Evolutionary conservation across 2,888 invertebrate genomes (phyloP).

Genomic region (Drosophila koepferae): DNA sequence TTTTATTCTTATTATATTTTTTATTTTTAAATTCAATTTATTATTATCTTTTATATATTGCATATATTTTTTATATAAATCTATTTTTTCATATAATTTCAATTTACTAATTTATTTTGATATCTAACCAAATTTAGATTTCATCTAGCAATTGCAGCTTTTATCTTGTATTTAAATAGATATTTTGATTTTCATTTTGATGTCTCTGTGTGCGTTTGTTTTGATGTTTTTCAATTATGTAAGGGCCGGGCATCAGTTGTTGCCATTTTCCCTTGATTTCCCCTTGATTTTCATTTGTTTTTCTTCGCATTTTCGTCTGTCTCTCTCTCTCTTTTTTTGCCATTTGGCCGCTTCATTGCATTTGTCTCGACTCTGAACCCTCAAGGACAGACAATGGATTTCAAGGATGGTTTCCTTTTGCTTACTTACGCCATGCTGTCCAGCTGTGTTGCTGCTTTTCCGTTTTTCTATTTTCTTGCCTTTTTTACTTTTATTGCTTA

Average conservation of each 20-base stretch:
- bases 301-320: not conserved
- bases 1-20: too few species aligned
- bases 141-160: conserved; percentile 49
- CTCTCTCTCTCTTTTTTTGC: conserved; percentile 13
- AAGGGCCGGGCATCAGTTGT: conserved; percentile 56
- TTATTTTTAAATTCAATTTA: too few species aligned
- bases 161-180: conserved; percentile 58
- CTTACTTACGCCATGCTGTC: conserved; percentile 38
- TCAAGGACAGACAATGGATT: conserved; percentile 71
- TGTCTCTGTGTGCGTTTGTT: conserved; percentile 52
- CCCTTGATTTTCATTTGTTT: conserved; percentile 11
- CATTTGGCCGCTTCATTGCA: conserved; percentile 67
- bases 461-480: conserved; percentile 3
- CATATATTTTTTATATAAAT: too few species aligned
- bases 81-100: too few species aligned
- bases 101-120: too few species aligned
- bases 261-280: conserved; percentile 20
- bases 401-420: conserved; percentile 76
- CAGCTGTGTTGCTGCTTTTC: conserved; percentile 48
- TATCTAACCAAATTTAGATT: not conserved
- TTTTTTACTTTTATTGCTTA: conserved; percentile 49
- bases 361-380: conserved; percentile 56
- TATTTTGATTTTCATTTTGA: conserved; percentile 71
- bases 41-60: too few species aligned
- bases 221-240: conserved; percentile 79